Base-by-base conservation (phyloP, 2,797 vertebrate genomes). In the Eutrigla gurnardus region DNA sequence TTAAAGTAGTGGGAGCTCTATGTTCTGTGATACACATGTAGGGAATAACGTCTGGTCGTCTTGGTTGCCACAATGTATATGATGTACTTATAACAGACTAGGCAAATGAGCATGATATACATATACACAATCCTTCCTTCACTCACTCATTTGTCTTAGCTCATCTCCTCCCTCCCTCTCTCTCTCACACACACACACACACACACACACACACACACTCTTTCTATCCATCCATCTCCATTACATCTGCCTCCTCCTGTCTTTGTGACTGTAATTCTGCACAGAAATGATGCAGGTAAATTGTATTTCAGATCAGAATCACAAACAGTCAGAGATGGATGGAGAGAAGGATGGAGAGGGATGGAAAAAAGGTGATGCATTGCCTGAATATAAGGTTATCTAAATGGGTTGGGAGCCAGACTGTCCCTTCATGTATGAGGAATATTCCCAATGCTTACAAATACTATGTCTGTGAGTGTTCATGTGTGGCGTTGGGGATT, bases 251-350 rank as follows among this genome's bases (percentile, higher is more conserved):
- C 57, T 77, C 67, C 14, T 82, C 62, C 43, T 80, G 54, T 81
- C 57, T 45, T 36, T 37, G 57, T 85, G 80, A 79, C 65, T 89
- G 52, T 83, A 82, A 84, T 87, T 85, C 73, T 12, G 9, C 70
- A 58, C 75, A 80, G 64, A 83, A 83, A 82, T 83, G 77, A 88
- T 85, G 85, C 73, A 67, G 69, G 74, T 81, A 83, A 81, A 87
- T 90, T 87, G 4, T 74, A 80, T 85, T 90, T 89, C 65, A 70
- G 46, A 84, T 86, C 85, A 73, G 74, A 84, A 86, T 84, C 81
- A 72, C 73, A 86, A 84, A 77, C 63, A 80, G 80, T 46, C 73
- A 73, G 65, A 84, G 86, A 88, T 80, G 50, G 81, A 88, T 86
- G 79, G 77, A 65, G 64, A 77, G 43, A 37, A 59, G 47, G 76